Base-by-base conservation (phyloP, 2,888 invertebrate species). In the Pseudolycoriella hygida region DNA sequence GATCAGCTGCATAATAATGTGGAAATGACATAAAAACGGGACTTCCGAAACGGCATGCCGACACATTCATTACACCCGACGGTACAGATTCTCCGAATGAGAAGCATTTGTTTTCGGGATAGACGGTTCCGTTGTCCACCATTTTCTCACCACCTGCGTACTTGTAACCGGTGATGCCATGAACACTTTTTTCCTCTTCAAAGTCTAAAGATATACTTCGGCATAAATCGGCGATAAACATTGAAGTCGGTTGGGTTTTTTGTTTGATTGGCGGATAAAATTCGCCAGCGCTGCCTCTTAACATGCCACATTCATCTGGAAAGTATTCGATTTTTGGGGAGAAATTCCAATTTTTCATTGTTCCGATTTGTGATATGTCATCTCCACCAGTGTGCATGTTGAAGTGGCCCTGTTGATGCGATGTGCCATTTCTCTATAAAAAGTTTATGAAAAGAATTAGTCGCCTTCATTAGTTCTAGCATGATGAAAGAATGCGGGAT, bases 11-110 rank as follows among this genome's bases (percentile, higher is more conserved):
- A 56, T 78, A 70, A 62, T 86, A 90, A 65, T 90, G 88, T 0
- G 92, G 92, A 52, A 84, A 73, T 1, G 88, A 84, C 51, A 86
- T 73, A 58, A 84, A 86, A 0, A 82, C 78, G 0, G 92, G 90
- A 0, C 87, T 80, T 5, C 82, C 85, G 56, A 70, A 81, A 44
- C 84, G 73, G 53, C 86, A 87, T 1, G 79, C 67, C 0, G 83
- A 81, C n/a, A 84, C 74, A 62, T 86, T 84, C 61, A 85, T 69
- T 20, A 78, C 70, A 1, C 87, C 87, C 2, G 74, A 71, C 49
- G 83, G 83, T 14, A 70, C 68, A 57, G 85, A 85, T 46, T 76
- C 70, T 1, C 80, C 83, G 45, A 73, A 72, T 57, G 83, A 86
- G 62, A 72, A 85, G 54, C 87, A 87, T 18, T 70, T 60, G 59